Evolutionary conservation across 2,797 vertebrate species (phyloP), one percentile per base, ranked within the genome.

Genomic region (Sparus aurata): DNA sequence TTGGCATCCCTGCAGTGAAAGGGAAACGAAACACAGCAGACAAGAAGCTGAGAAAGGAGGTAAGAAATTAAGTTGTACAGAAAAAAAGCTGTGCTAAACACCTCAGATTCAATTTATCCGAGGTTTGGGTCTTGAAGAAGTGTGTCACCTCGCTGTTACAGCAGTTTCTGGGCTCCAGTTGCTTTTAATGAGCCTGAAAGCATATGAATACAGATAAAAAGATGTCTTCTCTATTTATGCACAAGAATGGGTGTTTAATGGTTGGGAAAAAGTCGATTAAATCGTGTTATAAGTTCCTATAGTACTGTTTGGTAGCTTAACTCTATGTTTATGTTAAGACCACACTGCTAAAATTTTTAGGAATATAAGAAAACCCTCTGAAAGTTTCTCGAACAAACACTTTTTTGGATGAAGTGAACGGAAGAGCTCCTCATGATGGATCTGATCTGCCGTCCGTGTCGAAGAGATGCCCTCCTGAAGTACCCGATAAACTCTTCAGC

Each of bases 401-500:
- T 60, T 67, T 67, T 65, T 30, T 38, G 12, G 20, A 30, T 46
- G 9, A 16, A 41, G 41, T 70, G 2, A 23, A 64, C 43, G 16
- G 43, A 54, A 22, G 13, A 62, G 23, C 11, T 34, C 4, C 38
- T 74, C 34, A 1, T 69, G 34, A 54, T 61, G 23, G 54, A 73
- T 84, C 66, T 30, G 61, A 70, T 84, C 71, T 68, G 34, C 30
- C 54, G n/a, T 77, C 30, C 12, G 22, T 66, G 67, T 63, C 69
- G 71, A 20, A 55, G 45, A 61, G 71, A 47, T 18, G 27, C 4
- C 13, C 17, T 38, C 13, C 10, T 53, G 9, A 80, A 60, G 58
- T 72, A 70, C 7, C 73, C 72, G 79, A 85, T 82, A 62, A 80
- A 85, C 58, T 69, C 53, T 69, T 76, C n/a, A 85, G 66, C 80